These are phyloP conservation scores for Plagodis pulveraria DNA, from an alignment of 2,888 invertebrate species.

Conservation along the genomic window DNA sequence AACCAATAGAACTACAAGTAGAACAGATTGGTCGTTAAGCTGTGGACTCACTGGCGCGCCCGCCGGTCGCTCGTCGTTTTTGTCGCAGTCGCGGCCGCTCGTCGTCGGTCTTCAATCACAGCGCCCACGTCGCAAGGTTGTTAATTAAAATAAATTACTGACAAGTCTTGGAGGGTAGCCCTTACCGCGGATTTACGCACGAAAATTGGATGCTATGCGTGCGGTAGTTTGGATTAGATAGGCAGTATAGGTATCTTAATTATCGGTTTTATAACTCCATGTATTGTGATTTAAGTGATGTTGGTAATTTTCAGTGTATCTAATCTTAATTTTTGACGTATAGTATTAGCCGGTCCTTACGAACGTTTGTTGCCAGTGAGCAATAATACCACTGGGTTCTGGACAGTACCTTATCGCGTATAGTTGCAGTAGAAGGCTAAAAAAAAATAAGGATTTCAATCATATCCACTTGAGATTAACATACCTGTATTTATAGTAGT, in stretches of 20 bases:
- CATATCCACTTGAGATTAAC: too few relatives aligned
- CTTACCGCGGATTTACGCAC: conserved; percentile 18
- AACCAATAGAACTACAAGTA: conserved; percentile 1
- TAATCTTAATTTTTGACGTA: too few relatives aligned
- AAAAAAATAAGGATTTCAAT: too few relatives aligned
- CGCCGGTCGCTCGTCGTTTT: conserved; percentile 30
- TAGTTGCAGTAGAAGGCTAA: too few relatives aligned
- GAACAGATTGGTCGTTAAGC: conserved; percentile 33
- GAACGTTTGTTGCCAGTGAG: too few relatives aligned
- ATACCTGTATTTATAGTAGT: too few relatives aligned
- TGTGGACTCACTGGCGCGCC: conserved; percentile 19
- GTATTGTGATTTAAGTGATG: too few relatives aligned
- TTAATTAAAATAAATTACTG: conserved; percentile 55
- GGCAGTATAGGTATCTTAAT: neutral
- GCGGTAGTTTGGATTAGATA: neutral
- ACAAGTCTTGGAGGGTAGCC: conserved; percentile 17
- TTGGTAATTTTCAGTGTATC: too few relatives aligned
- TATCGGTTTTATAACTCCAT: too few relatives aligned
- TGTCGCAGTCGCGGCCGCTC: conserved; percentile 20
- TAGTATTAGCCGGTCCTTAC: too few relatives aligned
- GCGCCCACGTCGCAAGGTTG: conserved; percentile 40
- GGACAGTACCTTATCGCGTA: too few relatives aligned
- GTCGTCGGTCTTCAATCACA: conserved; percentile 42
- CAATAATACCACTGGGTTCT: too few relatives aligned
- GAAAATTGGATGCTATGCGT: conserved; percentile 13